phyloP scores from a whole-genome alignment of 2,888 invertebrate genomes.

The Chouioia cunea region DNA sequence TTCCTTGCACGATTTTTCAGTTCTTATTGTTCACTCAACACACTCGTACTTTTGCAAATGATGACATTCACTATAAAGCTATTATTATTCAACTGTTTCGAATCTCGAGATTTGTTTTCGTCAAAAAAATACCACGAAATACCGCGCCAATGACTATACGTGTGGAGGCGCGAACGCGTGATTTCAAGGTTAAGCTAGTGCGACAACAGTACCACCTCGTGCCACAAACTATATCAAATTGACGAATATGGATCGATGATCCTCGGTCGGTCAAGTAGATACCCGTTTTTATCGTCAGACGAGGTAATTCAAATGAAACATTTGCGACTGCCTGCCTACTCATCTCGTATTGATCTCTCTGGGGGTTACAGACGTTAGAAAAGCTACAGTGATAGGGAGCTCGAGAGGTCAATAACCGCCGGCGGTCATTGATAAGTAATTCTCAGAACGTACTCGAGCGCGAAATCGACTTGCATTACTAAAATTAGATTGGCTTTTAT shows the following conservation, averaged over 20 bases:
- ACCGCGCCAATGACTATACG: background rate
- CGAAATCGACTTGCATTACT: background rate
- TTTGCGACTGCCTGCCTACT: background rate
- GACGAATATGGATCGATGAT: background rate
- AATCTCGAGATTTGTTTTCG: no score
- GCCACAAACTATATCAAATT: no score
- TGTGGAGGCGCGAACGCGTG: slow-evolving; percentile 22
- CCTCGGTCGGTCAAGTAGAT: background rate
- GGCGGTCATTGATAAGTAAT: slow-evolving; percentile 18
- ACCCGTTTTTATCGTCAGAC: no score
- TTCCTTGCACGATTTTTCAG: no score
- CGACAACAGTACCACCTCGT: slow-evolving; percentile 8
- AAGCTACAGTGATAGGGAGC: background rate
- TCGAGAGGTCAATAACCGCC: slow-evolving; percentile 23
- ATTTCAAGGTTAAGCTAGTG: slow-evolving; percentile 37
- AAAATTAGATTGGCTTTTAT: no score
- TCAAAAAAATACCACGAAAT: slow-evolving; percentile 29
- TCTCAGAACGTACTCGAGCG: background rate
- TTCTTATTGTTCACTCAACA: no score
- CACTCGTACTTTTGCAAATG: no score
- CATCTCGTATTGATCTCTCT: slow-evolving; percentile 28
- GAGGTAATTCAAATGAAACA: no score
- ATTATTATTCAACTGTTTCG: no score
- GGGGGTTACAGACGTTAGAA: slow-evolving; percentile 5
- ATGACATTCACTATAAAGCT: no score